Percentiles rank a stretch among this genome's conserved stretches.
phyloP scores from a whole-genome alignment of 1,140 invertebrate species.

The Psilanteris sp. region DNA sequence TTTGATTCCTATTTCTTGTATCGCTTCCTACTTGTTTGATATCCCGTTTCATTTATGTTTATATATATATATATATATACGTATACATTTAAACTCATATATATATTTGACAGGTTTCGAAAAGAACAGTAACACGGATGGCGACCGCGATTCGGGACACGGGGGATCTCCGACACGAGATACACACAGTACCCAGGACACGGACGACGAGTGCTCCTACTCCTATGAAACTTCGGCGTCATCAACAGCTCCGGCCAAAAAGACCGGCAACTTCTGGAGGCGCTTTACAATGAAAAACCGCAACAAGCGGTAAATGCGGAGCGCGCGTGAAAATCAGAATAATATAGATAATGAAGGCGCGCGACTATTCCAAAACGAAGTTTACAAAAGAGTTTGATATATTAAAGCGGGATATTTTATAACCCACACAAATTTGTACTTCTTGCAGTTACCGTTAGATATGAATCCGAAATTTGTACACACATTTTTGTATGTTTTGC shows the following conservation, averaged over 20 bases:
- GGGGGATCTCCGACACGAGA: slow-evolving; percentile 80
- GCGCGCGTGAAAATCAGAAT: too few species aligned
- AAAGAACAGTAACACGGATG: slow-evolving; percentile 77
- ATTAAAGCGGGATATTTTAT: too few species aligned
- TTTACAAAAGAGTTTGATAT: not conserved
- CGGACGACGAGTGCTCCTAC: slow-evolving; percentile 76
- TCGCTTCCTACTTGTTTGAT: too few species aligned
- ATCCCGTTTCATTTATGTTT: too few species aligned
- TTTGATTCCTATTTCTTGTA: too few species aligned
- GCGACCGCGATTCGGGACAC: slow-evolving; percentile 81
- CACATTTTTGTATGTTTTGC: too few species aligned
- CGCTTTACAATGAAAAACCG: slow-evolving; percentile 86
- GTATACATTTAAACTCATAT: too few species aligned
- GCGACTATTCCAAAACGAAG: not conserved
- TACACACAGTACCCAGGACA: slow-evolving; percentile 71
- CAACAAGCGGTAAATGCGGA: slow-evolving; percentile 83
- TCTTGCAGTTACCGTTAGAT: too few species aligned
- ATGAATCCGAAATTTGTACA: too few species aligned
- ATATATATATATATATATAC: too few species aligned
- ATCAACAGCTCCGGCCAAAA: slow-evolving; percentile 74
- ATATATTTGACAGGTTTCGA: slow-evolving; percentile 76
- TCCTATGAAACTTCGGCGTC: slow-evolving; percentile 75
- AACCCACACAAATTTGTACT: too few species aligned
- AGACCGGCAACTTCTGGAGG: slow-evolving; percentile 86
- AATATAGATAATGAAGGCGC: slow-evolving; percentile 9